Conservation (phyloP, 2,888 invertebrate genomes). For the Seira sanloemensis region DNA sequence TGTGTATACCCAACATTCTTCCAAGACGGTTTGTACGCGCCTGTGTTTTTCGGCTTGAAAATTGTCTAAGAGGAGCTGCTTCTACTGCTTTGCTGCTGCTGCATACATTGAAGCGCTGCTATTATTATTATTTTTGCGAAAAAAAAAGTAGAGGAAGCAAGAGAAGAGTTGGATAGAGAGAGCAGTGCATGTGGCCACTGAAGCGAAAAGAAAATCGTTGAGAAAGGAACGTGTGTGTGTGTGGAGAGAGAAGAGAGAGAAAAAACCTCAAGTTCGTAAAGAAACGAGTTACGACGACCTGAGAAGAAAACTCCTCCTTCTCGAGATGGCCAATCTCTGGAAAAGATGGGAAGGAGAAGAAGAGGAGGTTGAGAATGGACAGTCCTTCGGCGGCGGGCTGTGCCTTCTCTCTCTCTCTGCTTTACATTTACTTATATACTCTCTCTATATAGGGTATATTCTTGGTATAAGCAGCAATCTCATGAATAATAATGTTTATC, state of each 20-base stretch:
- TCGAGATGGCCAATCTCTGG: slow-evolving; percentile 52
- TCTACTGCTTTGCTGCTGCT: too few species aligned
- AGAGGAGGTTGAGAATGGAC: not conserved
- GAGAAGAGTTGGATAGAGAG: not conserved
- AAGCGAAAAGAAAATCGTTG: not conserved
- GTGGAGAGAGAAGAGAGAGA: not conserved
- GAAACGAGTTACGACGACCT: slow-evolving; percentile 21
- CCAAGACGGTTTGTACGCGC: too few species aligned
- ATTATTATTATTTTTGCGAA: too few species aligned
- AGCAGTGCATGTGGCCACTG: not conserved
- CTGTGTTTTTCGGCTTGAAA: too few species aligned
- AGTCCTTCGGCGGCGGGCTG: too few species aligned
- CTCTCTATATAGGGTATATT: too few species aligned
- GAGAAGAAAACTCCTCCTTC: slow-evolving; percentile 45
- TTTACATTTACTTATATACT: not conserved
- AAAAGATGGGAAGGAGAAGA: not conserved
- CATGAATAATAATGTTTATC: not conserved
- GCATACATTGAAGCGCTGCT: too few species aligned
- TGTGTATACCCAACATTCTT: too few species aligned
- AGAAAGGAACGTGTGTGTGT: not conserved
- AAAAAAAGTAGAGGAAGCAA: too few species aligned
- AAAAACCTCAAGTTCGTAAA: slow-evolving; percentile 5
- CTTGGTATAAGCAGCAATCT: not conserved
- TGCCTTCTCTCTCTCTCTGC: not conserved
- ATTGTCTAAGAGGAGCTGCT: too few species aligned